phyloP scores from a whole-genome alignment of 2,888 invertebrate species.

The Atherix ibis region DNA sequence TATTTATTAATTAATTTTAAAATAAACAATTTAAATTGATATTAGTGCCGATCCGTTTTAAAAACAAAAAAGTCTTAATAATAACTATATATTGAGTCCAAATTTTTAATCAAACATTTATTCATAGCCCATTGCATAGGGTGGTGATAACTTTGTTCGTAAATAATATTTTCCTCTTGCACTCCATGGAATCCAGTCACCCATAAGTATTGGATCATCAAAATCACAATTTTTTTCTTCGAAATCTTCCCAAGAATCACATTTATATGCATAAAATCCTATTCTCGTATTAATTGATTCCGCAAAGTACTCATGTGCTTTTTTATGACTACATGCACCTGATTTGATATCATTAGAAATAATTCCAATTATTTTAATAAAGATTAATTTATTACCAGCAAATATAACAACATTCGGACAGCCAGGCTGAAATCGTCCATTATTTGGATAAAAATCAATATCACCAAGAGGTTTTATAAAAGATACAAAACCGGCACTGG shows the following conservation, averaged over 20 bases:
- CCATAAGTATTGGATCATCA: constrained; percentile 15
- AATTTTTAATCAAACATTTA: background rate
- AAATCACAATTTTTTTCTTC: constrained; percentile 13
- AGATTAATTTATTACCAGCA: constrained; percentile 9
- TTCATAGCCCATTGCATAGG: constrained; percentile 7
- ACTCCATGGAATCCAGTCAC: constrained; percentile 17
- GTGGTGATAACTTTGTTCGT: constrained; percentile 3
- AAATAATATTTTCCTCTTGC: constrained; percentile 7
- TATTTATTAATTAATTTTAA: too few relatives aligned
- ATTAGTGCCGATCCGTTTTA: too few relatives aligned
- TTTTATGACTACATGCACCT: constrained; percentile 31
- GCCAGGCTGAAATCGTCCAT: constrained; percentile 37
- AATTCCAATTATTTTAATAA: constrained; percentile 14
- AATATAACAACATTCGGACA: constrained; percentile 18
- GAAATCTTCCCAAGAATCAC: constrained; percentile 17
- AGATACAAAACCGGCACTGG: constrained; percentile 23
- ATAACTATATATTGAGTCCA: too few relatives aligned
- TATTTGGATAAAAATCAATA: constrained; percentile 38
- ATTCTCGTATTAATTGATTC: constrained; percentile 26
- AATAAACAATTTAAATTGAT: too few relatives aligned
- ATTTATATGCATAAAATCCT: constrained; percentile 22
- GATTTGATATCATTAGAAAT: constrained; percentile 16
- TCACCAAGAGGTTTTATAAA: constrained; percentile 26
- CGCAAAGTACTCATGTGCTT: constrained; percentile 31
- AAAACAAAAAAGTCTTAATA: too few relatives aligned